Evolutionary conservation across 1,140 invertebrate genomes (phyloP), one percentile per base, ranked within the genome.

Genomic region (Drosophila teissieri): DNA sequence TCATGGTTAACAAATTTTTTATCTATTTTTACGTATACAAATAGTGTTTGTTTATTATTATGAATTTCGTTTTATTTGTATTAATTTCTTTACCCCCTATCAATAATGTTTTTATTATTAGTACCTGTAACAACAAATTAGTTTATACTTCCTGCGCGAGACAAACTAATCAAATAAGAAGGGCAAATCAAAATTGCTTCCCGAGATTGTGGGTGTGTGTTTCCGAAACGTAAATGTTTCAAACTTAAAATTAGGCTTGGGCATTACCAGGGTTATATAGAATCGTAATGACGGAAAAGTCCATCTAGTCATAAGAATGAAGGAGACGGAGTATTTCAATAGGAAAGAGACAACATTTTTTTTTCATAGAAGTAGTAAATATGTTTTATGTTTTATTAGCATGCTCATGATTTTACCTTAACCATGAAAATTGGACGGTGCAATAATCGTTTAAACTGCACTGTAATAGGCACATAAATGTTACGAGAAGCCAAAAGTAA

Each of bases 281-380:
- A 53, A 11, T 15, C n/a, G 12, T n/a, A 62, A 49, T 15, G 31
- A 17, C 39, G 24, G 22, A 58, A 49, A 62, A 79, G 55, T 78
- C 69, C 57, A 83, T 88, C 82, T 86, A 86, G 82, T 86, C 82
- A 86, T 82, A 80, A 80, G 55, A 48, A 39, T 39, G 46, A 73
- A 19, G 44, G 31, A 69, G 55, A 39, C 15, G n/a, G 37, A 56
- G 22, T 31, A 14, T 48, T 42, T 56, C n/a, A 44, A 39, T 40
- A 19, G 39, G 4, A 68, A 34, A 39, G 12, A 67, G 15, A 48
- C 27, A 17, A 56, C 24, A 24, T 5, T 11, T 36, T 19, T 24
- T 17, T 39, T 14, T 12, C 2, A 39, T 39, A 55, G 24, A 17
- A 31, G n/a, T 49, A 39, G 49, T 24, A 49, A 2, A 34, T 55